Conservation (phyloP, 2,888 invertebrate species). For the Rapana venosa region DNA sequence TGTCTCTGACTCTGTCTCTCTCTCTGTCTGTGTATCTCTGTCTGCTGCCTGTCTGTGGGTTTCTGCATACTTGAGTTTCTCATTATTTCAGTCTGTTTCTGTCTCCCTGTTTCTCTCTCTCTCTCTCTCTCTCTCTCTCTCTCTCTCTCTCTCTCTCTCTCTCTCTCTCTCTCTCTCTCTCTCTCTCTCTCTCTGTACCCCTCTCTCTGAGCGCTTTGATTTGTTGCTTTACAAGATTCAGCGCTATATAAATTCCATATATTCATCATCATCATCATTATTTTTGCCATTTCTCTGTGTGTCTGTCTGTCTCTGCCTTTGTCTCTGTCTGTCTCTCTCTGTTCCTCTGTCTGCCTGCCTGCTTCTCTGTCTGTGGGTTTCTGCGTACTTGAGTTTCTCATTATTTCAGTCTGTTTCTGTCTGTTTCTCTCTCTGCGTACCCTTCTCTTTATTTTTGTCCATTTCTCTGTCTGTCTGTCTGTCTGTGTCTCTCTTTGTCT, state of each 20-base stretch:
- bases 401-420: background rate
- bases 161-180: slow-evolving; percentile 9
- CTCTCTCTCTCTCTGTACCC: background rate
- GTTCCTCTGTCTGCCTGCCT: background rate
- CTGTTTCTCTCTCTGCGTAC: background rate
- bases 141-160: slow-evolving; percentile 13
- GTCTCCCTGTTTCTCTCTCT: background rate
- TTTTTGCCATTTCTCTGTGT: too few species aligned
- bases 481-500: background rate
- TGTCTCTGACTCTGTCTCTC: background rate
- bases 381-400: too few species aligned
- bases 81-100: background rate
- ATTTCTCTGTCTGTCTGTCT: background rate
- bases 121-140: slow-evolving; percentile 5
- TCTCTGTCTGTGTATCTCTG: background rate
- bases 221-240: too few species aligned
- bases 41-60: background rate
- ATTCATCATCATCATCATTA: too few species aligned
- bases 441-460: background rate
- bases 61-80: too few species aligned
- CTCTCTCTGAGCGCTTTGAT: too few species aligned
- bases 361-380: too few species aligned
- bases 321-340: background rate
- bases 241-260: too few species aligned
- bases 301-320: background rate